phyloP scores from a whole-genome alignment of 2,113 vertebrate genomes.

The Eolophus roseicapilla region DNA sequence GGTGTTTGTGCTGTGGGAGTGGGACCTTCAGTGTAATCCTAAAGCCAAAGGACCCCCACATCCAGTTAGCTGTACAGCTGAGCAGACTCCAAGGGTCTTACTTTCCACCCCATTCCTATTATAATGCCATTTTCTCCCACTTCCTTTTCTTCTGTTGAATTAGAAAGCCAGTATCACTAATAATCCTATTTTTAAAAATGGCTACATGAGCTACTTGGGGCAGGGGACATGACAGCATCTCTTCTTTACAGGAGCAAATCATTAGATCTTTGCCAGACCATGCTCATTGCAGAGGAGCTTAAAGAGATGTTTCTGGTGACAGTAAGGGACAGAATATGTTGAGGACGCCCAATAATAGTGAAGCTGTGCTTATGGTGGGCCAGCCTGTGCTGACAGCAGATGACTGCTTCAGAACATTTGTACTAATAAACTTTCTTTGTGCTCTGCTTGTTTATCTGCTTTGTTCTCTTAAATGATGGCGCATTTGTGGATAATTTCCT shows the following conservation, averaged over 20 bases:
- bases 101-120: background rate
- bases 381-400: background rate
- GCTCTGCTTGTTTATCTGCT: conserved; percentile 13
- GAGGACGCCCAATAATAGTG: background rate
- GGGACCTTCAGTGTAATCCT: background rate
- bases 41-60: background rate
- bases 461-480: conserved; percentile 28
- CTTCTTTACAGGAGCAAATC: background rate
- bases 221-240: background rate
- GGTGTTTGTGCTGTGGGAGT: background rate
- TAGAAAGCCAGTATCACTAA: background rate
- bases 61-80: background rate
- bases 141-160: background rate
- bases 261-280: background rate
- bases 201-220: background rate
- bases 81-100: background rate
- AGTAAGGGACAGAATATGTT: background rate
- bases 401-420: background rate
- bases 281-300: background rate
- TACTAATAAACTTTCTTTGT: conserved; percentile 39
- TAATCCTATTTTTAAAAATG: background rate
- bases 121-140: background rate
- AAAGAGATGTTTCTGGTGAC: background rate
- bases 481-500: conserved; percentile 49
- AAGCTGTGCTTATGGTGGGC: background rate